Percentiles rank a stretch among this genome's conserved stretches.
Conservation (phyloP, 2,888 invertebrate genomes). For the Watsonalla binaria region DNA sequence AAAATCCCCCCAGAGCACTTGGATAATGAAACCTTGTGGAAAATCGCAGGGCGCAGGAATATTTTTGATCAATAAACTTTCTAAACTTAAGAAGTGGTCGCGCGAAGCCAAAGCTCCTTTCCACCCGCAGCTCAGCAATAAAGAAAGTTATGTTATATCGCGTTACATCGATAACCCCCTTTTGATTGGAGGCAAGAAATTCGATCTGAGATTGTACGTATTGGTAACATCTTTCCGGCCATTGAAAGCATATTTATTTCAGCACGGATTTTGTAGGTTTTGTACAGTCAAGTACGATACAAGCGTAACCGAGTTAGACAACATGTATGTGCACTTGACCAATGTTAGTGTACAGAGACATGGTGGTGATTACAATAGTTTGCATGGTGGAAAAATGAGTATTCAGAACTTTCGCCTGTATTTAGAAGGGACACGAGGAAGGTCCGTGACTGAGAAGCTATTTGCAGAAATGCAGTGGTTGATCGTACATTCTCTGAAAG, state of each 20-base stretch:
- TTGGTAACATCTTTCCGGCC: slow-evolving; percentile 96
- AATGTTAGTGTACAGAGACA: slow-evolving; percentile 99
- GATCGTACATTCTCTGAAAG: slow-evolving; percentile 95
- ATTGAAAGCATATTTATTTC: slow-evolving; percentile 94
- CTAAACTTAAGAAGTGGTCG: slow-evolving; percentile 95
- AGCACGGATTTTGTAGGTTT: slow-evolving; percentile 96
- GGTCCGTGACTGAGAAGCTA: slow-evolving; percentile 91
- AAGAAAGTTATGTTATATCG: slow-evolving; percentile 97
- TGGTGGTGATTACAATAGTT: slow-evolving; percentile 95
- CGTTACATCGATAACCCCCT: slow-evolving; percentile 97
- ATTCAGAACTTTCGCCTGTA: slow-evolving; percentile 94
- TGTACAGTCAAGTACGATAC: slow-evolving; percentile 97
- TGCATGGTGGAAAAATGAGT: slow-evolving; percentile 97
- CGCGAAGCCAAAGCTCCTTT: slow-evolving; percentile 91
- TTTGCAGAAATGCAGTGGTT: slow-evolving; percentile 94
- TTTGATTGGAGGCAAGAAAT: slow-evolving; percentile 97
- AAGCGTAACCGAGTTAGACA: slow-evolving; percentile 92
- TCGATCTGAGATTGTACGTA: slow-evolving; percentile 94
- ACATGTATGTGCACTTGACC: slow-evolving; percentile 97
- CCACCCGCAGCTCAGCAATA: slow-evolving; percentile 87
- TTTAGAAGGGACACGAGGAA: slow-evolving; percentile 94
- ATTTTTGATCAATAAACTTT: slow-evolving; percentile 95
- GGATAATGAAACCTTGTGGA: slow-evolving; percentile 99
- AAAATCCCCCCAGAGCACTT: slow-evolving; percentile 95
- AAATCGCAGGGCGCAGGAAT: slow-evolving; percentile 96